A percentile compares a stretch with the other conserved stretches of the same genome.
These are phyloP conservation scores for Misgurnus mizolepis DNA, from an alignment of 2,113 vertebrate species.

Conservation along the genomic window DNA sequence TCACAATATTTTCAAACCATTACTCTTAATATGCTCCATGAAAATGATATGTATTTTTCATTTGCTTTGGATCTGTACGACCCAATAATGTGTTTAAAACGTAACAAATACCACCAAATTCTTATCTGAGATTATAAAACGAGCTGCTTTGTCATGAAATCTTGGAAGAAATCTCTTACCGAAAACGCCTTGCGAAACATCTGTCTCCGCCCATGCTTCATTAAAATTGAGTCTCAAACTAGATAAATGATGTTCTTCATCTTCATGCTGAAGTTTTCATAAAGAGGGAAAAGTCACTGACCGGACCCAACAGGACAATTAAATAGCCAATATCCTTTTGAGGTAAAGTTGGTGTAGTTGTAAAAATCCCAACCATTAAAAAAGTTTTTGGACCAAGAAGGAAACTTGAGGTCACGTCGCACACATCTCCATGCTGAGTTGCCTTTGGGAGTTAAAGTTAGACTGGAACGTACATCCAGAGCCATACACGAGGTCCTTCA, in stretches of 20 bases:
- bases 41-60: no score
- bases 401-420: slow-evolving; percentile 26
- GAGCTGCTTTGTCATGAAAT: slow-evolving; percentile 17
- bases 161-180: slow-evolving; percentile 73
- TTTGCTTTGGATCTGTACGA: no score
- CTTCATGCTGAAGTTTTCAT: slow-evolving; percentile 58
- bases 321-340: slow-evolving; percentile 14
- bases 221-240: slow-evolving; percentile 55
- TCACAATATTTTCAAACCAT: no score
- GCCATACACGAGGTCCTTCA: slow-evolving; percentile 33
- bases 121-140: not conserved
- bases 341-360: not conserved
- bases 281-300: slow-evolving; percentile 48
- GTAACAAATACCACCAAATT: no score
- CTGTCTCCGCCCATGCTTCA: slow-evolving; percentile 89
- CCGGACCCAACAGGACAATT: slow-evolving; percentile 45
- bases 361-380: slow-evolving; percentile 18
- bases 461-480: slow-evolving; percentile 14
- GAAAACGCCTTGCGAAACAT: slow-evolving; percentile 90
- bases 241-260: slow-evolving; percentile 41
- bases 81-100: not conserved
- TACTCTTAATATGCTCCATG: no score
- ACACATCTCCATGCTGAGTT: not conserved
- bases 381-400: not conserved
- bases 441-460: slow-evolving; percentile 37